Conservation (phyloP, 2,888 invertebrate genomes). For the Luffia ferchaultella region DNA sequence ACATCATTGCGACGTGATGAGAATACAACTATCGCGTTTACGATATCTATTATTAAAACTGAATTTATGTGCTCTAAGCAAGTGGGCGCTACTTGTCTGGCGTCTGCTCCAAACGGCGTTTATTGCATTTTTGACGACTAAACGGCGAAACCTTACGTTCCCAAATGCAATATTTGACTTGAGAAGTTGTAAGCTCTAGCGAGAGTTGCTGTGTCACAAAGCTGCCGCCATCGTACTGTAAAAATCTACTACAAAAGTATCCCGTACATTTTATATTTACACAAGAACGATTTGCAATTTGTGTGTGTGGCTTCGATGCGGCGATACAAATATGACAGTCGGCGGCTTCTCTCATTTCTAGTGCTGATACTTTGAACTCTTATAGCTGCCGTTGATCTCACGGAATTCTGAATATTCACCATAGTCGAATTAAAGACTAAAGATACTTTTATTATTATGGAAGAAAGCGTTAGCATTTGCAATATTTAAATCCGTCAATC, state of each 20-base stretch:
- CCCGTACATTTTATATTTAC: neutral
- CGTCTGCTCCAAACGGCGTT: conserved; percentile 22
- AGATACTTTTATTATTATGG: neutral
- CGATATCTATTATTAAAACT: too few species aligned
- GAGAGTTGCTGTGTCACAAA: neutral
- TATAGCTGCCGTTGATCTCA: neutral
- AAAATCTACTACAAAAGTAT: too few species aligned
- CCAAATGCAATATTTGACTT: neutral
- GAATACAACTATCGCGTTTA: too few species aligned
- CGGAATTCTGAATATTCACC: neutral
- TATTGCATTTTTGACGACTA: conserved; percentile 36
- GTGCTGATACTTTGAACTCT: neutral
- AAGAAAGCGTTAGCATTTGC: neutral
- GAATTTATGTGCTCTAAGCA: neutral
- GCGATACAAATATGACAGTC: too few species aligned
- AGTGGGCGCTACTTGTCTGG: neutral
- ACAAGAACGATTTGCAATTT: too few species aligned
- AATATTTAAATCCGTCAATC: neutral
- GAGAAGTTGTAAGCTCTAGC: neutral
- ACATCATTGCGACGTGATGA: too few species aligned
- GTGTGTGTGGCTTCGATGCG: neutral
- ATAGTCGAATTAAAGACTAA: neutral
- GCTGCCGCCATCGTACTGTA: too few species aligned
- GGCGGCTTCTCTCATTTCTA: too few species aligned
- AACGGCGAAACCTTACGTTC: neutral